Evolutionary conservation across 2,797 vertebrate species (phyloP).

Genomic region (Vespertilio murinus): DNA sequence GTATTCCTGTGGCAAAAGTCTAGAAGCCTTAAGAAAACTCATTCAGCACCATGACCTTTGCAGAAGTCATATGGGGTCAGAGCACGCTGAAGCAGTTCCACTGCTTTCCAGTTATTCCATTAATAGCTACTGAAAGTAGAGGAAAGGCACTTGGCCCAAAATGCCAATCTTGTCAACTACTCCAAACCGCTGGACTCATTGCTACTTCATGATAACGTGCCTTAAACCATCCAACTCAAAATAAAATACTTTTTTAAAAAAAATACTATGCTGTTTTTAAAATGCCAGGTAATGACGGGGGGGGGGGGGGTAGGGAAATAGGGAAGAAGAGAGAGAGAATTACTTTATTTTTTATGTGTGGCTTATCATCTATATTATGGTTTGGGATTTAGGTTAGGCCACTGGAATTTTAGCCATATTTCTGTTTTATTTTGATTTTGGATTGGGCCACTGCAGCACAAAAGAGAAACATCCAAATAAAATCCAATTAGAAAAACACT

Average conservation of each 20-base stretch:
- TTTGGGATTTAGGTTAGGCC: background rate
- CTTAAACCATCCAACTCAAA: background rate
- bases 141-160: background rate
- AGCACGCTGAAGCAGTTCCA: background rate
- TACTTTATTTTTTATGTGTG: background rate
- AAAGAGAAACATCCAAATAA: background rate
- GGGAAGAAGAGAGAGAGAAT: background rate
- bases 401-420: background rate
- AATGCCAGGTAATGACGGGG: background rate
- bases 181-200: background rate
- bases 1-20: background rate
- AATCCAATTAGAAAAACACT: background rate
- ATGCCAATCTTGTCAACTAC: background rate
- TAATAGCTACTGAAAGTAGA: slow-evolving; percentile 20
- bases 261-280: background rate
- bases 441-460: background rate
- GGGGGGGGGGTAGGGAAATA: too few species aligned
- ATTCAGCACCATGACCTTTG: background rate
- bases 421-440: background rate
- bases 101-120: slow-evolving; percentile 34
- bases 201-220: background rate
- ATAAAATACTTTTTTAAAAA: background rate
- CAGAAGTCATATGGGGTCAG: background rate
- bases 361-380: background rate
- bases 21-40: background rate